Conservation (phyloP, 2,888 invertebrate genomes). For the Drosophila formosana region DNA sequence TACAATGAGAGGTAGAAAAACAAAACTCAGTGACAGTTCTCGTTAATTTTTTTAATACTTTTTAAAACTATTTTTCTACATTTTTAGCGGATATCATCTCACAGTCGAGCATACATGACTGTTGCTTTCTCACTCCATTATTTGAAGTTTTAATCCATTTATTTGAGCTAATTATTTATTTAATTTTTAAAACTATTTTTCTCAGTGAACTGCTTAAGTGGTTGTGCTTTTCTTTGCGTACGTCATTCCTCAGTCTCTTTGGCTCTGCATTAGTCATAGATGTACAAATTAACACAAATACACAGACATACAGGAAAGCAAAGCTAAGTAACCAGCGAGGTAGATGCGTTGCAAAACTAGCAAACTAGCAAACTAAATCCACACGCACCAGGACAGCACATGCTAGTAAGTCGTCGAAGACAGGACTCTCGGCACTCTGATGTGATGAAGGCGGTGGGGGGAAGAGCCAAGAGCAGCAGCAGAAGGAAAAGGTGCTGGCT, state of each 20-base stretch:
- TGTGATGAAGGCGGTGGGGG: slow-evolving; percentile 22
- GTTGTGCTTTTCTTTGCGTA: slow-evolving; percentile 13
- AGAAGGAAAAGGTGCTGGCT: slow-evolving; percentile 24
- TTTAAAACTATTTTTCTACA: too few species aligned
- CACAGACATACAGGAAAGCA: slow-evolving; percentile 2
- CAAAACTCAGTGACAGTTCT: too few species aligned
- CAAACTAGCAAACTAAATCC: slow-evolving; percentile 58
- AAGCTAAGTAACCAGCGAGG: slow-evolving; percentile 64
- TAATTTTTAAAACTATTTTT: not conserved
- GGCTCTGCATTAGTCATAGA: slow-evolving; percentile 54
- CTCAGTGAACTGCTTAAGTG: slow-evolving; percentile 10
- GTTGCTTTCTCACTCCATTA: too few species aligned
- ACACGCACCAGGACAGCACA: slow-evolving; percentile 40
- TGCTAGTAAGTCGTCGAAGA: slow-evolving; percentile 8
- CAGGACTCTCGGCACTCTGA: slow-evolving; percentile 24
- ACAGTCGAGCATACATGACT: too few species aligned
- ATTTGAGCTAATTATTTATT: not conserved
- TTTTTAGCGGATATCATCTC: too few species aligned
- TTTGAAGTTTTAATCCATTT: not conserved
- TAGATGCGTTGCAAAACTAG: slow-evolving; percentile 69
- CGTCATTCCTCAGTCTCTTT: slow-evolving; percentile 47
- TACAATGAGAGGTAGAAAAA: too few species aligned
- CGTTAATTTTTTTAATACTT: too few species aligned
- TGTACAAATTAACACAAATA: slow-evolving; percentile 10
- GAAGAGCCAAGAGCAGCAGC: not conserved